Evolutionary conservation across 2,797 vertebrate genomes (phyloP), one percentile per base, ranked within the genome.

Genomic region (Sebastes kiyomatsui): DNA sequence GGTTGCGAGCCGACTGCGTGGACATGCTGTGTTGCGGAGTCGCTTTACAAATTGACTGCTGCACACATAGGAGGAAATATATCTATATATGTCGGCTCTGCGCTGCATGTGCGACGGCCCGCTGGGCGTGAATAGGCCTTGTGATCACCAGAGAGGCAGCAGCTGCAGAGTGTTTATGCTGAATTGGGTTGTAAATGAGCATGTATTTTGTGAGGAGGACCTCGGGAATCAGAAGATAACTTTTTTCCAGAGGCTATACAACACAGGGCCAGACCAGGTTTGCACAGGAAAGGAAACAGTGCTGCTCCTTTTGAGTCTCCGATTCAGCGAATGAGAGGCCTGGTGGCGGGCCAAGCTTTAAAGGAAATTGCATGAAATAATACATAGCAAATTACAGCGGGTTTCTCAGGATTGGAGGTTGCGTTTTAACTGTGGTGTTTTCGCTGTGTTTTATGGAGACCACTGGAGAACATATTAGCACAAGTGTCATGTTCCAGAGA

Each of bases 21-120:
- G 90, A 87, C 93, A 84, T 75, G 91, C 90, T 93, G 88, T 84
- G 92, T 91, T 90, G 83, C 72, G 79, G 91, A 92, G 93, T 93
- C 72, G 80, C 87, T 94, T 95, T 93, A 94, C 92, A 95, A 95
- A 95, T 94, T 91, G 92, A 94, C 93, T 92, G 81, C 87, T 81
- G 82, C 90, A 90, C 87, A 93, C 90, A 89, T 89, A 82, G 87
- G 79, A 83, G 85, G 88, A 84, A 90, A 92, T 93, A 83, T 93
- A 91, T 94, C 79, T 88, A 83, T 91, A 90, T 90, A 77, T 91
- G 87, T 93, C 87, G 83, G 91, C 83, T 58, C 62, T 11, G 76
- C 79, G 9, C 80, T 87, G 90, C 88, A 77, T 89, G 85, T 54
- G 35, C 68, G 68, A 75, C 2, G 61, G 83, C 91, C 82, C 83